Conservation (phyloP, 2,797 vertebrate genomes). For the Gymnocypris eckloni region DNA sequence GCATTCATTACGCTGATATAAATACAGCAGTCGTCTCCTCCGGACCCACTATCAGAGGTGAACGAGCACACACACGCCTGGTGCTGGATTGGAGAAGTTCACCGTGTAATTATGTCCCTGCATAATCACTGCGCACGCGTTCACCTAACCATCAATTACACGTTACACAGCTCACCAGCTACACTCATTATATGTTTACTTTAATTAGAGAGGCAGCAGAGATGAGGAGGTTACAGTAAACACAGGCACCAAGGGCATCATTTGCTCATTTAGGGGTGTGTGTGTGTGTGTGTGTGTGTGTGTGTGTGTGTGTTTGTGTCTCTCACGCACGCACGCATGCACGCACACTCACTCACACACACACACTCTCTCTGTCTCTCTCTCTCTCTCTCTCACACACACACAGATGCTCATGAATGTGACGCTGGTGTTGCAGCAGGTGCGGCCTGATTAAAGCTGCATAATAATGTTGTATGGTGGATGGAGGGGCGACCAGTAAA, state of each 20-base stretch:
- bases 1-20: conserved; percentile 51
- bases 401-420: conserved; percentile 35
- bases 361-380: too few relatives aligned
- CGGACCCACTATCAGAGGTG: conserved; percentile 40
- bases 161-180: conserved; percentile 60
- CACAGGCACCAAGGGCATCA: conserved; percentile 16
- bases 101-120: conserved; percentile 70
- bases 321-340: too few relatives aligned
- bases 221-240: conserved; percentile 37
- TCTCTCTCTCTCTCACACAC: conserved; percentile 34
- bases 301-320: too few relatives aligned
- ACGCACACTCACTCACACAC: too few relatives aligned
- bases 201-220: conserved; percentile 81
- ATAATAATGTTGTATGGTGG: conserved; percentile 48
- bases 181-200: conserved; percentile 76
- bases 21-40: conserved; percentile 53
- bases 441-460: conserved; percentile 48
- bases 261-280: neutral
- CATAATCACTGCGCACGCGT: conserved; percentile 77
- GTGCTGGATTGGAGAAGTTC: conserved; percentile 18
- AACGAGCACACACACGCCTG: conserved; percentile 26
- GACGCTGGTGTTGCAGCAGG: conserved; percentile 29
- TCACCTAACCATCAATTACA: conserved; percentile 78
- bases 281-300: too few relatives aligned
- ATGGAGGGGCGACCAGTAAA: conserved; percentile 49